These are phyloP conservation scores for Sclerodermus sp. DNA, from an alignment of 2,888 invertebrate genomes.

Conservation along the genomic window DNA sequence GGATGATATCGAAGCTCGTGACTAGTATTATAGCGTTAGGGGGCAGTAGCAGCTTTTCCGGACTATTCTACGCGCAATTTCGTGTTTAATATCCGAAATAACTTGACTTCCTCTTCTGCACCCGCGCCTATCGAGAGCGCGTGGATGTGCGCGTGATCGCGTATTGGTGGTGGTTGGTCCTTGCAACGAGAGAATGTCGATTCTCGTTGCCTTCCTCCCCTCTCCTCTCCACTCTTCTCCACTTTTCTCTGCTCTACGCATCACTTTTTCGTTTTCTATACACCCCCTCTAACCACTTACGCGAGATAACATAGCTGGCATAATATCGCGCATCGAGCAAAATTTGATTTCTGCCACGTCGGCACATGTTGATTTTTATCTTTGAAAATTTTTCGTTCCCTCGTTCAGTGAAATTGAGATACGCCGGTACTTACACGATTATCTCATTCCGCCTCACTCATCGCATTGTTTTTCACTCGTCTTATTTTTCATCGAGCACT, in stretches of 20 bases:
- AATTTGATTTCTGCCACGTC: too few species aligned
- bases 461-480: conserved; percentile 10
- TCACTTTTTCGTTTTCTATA: conserved; percentile 2
- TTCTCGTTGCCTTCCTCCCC: neutral
- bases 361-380: too few species aligned
- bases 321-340: too few species aligned
- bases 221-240: conserved; percentile 9
- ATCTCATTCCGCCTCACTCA: neutral
- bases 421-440: conserved; percentile 5
- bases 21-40: too few species aligned
- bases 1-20: too few species aligned
- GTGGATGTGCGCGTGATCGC: conserved; percentile 9
- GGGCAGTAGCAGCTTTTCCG: conserved; percentile 29
- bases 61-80: conserved; percentile 44
- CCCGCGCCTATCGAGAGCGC: neutral
- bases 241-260: conserved; percentile 11
- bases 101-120: conserved; percentile 39
- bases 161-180: conserved; percentile 6
- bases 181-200: conserved; percentile 9
- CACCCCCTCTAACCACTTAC: neutral
- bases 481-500: neutral
- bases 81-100: conserved; percentile 48
- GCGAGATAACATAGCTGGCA: too few species aligned
- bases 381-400: neutral
- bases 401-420: neutral